Evolutionary conservation across 1,140 invertebrate genomes (phyloP).

Genomic region (Laupala kohalensis): DNA sequence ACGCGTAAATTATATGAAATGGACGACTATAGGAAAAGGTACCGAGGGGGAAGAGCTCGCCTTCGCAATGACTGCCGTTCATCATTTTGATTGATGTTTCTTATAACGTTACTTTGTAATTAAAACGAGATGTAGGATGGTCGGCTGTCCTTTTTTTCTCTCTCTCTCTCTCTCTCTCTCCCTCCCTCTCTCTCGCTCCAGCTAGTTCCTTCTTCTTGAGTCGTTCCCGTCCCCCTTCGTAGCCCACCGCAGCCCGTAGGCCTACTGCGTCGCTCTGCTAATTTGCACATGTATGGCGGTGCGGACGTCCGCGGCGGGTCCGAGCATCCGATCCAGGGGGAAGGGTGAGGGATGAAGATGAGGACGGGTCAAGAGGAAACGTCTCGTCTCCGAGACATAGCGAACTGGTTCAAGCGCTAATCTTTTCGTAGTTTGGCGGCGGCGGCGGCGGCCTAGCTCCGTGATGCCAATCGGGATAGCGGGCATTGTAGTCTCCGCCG

Average conservation of each 20-base stretch:
- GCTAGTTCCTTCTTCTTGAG: too few relatives aligned
- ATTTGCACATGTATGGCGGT: slow-evolving; percentile 10
- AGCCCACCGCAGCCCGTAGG: too few relatives aligned
- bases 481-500: neutral
- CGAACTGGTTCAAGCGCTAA: neutral
- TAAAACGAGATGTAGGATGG: slow-evolving; percentile 6
- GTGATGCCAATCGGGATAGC: neutral
- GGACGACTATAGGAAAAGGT: slow-evolving; percentile 3
- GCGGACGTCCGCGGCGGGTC: neutral
- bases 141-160: slow-evolving; percentile 1
- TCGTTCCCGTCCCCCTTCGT: neutral
- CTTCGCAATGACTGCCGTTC: slow-evolving; percentile 1
- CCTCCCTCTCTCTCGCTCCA: too few relatives aligned
- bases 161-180: too few relatives aligned
- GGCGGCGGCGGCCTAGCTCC: too few relatives aligned
- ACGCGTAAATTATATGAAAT: slow-evolving; percentile 10
- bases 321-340: too few relatives aligned
- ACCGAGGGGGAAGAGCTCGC: neutral
- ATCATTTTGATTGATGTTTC: slow-evolving; percentile 11
- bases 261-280: neutral
- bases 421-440: neutral
- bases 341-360: neutral
- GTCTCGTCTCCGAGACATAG: neutral
- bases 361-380: neutral
- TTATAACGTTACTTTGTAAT: slow-evolving; percentile 10